phyloP scores from a whole-genome alignment of 2,888 invertebrate genomes.

The Deladenus siricidicola region DNA sequence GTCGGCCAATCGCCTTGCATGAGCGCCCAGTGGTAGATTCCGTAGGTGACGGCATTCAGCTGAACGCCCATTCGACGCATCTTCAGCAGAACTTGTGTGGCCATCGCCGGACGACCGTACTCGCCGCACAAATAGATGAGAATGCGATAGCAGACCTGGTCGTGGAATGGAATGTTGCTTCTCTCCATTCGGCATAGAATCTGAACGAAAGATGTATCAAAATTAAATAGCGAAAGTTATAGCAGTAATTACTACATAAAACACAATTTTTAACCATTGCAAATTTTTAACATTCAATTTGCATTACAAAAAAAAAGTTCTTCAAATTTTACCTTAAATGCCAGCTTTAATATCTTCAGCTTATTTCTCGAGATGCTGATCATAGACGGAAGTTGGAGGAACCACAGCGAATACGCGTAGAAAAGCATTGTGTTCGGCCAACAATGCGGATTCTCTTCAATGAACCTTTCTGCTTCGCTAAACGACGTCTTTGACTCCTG shows the following conservation, averaged over 20 bases:
- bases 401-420: constrained; percentile 72
- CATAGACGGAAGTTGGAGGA: constrained; percentile 84
- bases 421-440: constrained; percentile 55
- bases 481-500: constrained; percentile 44
- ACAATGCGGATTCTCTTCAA: constrained; percentile 21
- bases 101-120: constrained; percentile 83
- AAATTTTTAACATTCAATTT: background rate
- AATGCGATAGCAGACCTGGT: constrained; percentile 77
- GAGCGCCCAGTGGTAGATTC: constrained; percentile 73
- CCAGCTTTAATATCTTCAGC: constrained; percentile 64
- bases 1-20: constrained; percentile 62
- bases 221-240: background rate
- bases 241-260: background rate
- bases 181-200: constrained; percentile 59
- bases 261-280: too few relatives aligned
- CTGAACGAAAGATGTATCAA: too few relatives aligned
- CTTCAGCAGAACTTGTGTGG: constrained; percentile 69
- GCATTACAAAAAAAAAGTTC: background rate
- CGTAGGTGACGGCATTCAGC: constrained; percentile 95
- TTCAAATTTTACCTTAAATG: constrained; percentile 35
- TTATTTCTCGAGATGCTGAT: constrained; percentile 61
- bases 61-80: constrained; percentile 88
- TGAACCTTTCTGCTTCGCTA: constrained; percentile 30
- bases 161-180: constrained; percentile 64
- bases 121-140: constrained; percentile 93